Conservation (phyloP, 2,113 vertebrate genomes). For the Chrysemys picta region DNA sequence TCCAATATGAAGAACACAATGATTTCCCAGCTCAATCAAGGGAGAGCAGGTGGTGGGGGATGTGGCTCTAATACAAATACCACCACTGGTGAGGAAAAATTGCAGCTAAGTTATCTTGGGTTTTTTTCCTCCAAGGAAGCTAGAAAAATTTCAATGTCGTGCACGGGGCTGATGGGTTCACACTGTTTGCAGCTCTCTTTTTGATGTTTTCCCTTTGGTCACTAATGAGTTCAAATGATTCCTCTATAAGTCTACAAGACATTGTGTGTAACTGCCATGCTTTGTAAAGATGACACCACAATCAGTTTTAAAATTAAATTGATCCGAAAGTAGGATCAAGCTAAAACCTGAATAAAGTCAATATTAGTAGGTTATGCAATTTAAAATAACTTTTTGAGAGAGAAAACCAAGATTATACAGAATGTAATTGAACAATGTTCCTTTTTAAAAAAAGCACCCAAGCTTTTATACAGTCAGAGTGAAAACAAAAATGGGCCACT, state of each 20-base stretch:
- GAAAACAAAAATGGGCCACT: neutral
- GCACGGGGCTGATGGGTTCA: neutral
- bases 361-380: neutral
- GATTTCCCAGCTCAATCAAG: neutral
- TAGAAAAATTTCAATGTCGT: neutral
- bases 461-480: neutral
- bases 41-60: neutral
- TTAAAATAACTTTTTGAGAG: neutral
- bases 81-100: neutral
- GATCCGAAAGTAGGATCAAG: neutral
- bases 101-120: neutral
- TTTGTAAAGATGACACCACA: constrained; percentile 53
- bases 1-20: neutral
- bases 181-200: constrained; percentile 49
- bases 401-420: neutral
- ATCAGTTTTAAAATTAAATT: neutral
- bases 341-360: neutral
- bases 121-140: neutral
- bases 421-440: neutral
- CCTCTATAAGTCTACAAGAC: constrained; percentile 56
- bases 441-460: neutral
- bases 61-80: neutral
- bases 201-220: constrained; percentile 55
- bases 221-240: constrained; percentile 44
- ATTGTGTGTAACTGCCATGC: constrained; percentile 53